Percentiles rank a stretch among this genome's conserved stretches.
These are phyloP conservation scores for Apteryx mantelli DNA, from an alignment of 2,113 vertebrate genomes.

Conservation along the genomic window DNA sequence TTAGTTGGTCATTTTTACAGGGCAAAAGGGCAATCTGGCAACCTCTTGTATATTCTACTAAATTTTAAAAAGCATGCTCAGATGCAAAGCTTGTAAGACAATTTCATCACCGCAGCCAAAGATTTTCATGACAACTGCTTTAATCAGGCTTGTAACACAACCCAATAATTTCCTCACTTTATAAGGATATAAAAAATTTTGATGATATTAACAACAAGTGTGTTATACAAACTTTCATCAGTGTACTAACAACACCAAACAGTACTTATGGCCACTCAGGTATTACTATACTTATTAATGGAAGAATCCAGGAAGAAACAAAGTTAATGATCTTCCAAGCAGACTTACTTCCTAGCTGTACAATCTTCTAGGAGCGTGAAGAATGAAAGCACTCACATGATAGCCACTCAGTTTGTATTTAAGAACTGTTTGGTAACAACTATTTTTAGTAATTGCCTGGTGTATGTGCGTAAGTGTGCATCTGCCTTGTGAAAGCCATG, in stretches of 20 bases:
- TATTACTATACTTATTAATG: rapidly evolving
- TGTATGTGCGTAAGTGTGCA: not conserved
- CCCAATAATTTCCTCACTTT: not conserved
- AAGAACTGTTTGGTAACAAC: not conserved
- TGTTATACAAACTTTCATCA: rapidly evolving
- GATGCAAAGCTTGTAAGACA: not conserved
- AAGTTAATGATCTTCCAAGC: not conserved
- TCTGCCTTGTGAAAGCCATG: slow-evolving; percentile 50
- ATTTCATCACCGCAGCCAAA: not conserved
- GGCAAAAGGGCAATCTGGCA: not conserved
- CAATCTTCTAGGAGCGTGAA: rapidly evolving
- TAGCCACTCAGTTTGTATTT: not conserved
- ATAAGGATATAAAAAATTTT: not conserved
- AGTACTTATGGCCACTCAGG: not conserved
- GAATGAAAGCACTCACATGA: not conserved
- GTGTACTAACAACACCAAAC: not conserved
- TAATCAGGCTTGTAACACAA: not conserved
- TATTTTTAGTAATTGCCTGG: not conserved
- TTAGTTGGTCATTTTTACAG: not conserved
- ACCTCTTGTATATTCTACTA: rapidly evolving
- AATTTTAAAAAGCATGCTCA: not conserved
- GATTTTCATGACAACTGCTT: not conserved
- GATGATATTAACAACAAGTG: not conserved
- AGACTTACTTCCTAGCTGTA: not conserved
- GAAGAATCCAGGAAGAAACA: not conserved